phyloP scores from a whole-genome alignment of 2,888 invertebrate species.

The Germaria angustata region DNA sequence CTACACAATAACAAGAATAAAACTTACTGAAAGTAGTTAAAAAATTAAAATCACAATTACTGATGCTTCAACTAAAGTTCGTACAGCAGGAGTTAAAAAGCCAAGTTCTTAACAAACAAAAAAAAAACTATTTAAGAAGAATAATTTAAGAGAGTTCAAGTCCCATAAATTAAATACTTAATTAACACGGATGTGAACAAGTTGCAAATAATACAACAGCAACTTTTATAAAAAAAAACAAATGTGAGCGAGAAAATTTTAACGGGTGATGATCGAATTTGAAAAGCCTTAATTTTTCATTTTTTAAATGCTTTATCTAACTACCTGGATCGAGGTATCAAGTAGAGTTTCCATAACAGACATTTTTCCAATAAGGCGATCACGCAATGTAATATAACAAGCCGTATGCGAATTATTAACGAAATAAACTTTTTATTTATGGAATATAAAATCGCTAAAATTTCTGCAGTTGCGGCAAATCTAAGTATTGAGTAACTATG shows the following conservation, averaged over 20 bases:
- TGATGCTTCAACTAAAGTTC: slow-evolving; percentile 27
- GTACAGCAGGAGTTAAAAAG: slow-evolving; percentile 28
- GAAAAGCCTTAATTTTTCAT: background rate
- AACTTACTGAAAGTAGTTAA: slow-evolving; percentile 33
- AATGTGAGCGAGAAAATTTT: background rate
- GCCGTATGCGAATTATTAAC: too few species aligned
- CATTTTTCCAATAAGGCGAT: too few species aligned
- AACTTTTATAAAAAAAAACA: slow-evolving; percentile 24
- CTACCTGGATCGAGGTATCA: too few species aligned
- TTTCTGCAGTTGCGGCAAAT: too few species aligned
- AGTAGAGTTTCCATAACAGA: too few species aligned
- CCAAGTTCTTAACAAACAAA: slow-evolving; percentile 11
- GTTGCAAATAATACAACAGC: slow-evolving; percentile 28
- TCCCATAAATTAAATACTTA: slow-evolving; percentile 61
- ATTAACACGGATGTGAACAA: slow-evolving; percentile 64
- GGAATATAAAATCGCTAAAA: too few species aligned
- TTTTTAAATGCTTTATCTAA: too few species aligned
- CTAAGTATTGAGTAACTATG: too few species aligned
- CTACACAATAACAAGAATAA: slow-evolving; percentile 17
- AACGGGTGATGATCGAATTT: background rate
- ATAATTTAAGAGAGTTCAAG: slow-evolving; percentile 56
- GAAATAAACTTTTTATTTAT: too few species aligned
- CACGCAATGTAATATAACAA: too few species aligned
- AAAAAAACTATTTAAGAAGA: slow-evolving; percentile 1
- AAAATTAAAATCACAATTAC: slow-evolving; percentile 13